These are phyloP conservation scores for Pangasianodon hypophthalmus DNA, from an alignment of 2,113 vertebrate species.

Conservation along the genomic window DNA sequence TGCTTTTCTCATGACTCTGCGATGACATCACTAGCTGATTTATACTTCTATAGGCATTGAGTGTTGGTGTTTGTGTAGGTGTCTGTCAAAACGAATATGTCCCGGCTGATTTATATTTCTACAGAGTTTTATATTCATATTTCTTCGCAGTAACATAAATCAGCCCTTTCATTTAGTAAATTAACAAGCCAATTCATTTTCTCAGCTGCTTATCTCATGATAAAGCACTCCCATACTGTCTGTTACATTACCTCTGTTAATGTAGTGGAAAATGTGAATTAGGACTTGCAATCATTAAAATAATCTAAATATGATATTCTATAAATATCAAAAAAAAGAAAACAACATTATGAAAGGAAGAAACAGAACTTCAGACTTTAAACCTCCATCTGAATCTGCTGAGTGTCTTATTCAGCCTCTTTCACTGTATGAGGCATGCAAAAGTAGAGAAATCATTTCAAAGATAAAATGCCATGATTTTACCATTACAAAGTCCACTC, in stretches of 20 bases:
- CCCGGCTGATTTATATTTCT: not conserved
- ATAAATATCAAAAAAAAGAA: not conserved
- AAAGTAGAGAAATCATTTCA: not conserved
- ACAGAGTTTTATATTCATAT: not conserved
- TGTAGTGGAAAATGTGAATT: not conserved
- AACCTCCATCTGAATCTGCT: not conserved
- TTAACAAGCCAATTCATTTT: not conserved
- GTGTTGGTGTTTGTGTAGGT: not conserved
- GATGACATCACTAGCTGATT: not conserved
- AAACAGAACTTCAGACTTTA: not conserved
- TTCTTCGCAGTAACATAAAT: not conserved
- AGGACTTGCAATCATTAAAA: not conserved
- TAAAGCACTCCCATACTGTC: not conserved
- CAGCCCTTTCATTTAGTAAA: not conserved
- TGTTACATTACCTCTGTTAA: not conserved
- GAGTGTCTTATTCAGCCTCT: not conserved
- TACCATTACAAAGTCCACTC: slow-evolving; percentile 24
- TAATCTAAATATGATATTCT: not conserved
- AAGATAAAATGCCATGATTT: slow-evolving; percentile 27
- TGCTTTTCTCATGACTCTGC: not conserved
- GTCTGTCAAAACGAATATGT: not conserved
- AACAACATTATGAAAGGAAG: not conserved
- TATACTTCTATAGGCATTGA: not conserved
- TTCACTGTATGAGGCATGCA: not conserved
- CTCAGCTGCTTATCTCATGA: not conserved